phyloP scores from a whole-genome alignment of 2,113 vertebrate species.

The Larimichthys crocea region DNA sequence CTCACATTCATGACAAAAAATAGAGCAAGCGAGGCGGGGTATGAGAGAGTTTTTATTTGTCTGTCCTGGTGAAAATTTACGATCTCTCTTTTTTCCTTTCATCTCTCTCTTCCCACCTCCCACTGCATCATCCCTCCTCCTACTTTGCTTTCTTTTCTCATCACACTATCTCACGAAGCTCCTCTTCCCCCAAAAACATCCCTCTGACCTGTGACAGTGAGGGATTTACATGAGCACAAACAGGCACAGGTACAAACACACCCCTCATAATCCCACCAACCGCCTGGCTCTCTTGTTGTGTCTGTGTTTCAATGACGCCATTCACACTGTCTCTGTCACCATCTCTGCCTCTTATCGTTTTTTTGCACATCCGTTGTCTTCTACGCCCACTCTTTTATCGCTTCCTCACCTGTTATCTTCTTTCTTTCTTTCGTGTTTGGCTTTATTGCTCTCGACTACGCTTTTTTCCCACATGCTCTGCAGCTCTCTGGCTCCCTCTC shows the following conservation, averaged over 20 bases:
- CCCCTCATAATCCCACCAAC: slow-evolving; percentile 56
- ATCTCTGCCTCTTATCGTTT: slow-evolving; percentile 21
- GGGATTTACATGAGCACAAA: slow-evolving; percentile 61
- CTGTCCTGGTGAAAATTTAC: slow-evolving; percentile 84
- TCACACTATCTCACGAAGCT: slow-evolving; percentile 83
- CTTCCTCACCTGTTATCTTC: slow-evolving; percentile 56
- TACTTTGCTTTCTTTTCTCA: slow-evolving; percentile 70
- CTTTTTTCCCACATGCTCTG: slow-evolving; percentile 49
- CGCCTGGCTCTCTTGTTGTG: slow-evolving; percentile 49
- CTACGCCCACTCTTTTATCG: slow-evolving; percentile 37
- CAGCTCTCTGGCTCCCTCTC: slow-evolving; percentile 33
- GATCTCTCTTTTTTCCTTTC: slow-evolving; percentile 78
- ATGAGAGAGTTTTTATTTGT: slow-evolving; percentile 82
- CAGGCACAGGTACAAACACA: slow-evolving; percentile 74
- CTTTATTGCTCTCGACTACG: slow-evolving; percentile 42
- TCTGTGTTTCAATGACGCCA: slow-evolving; percentile 37
- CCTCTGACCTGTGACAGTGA: slow-evolving; percentile 62
- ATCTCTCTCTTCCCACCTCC: slow-evolving; percentile 73
- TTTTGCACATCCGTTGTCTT: slow-evolving; percentile 13
- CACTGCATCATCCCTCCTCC: slow-evolving; percentile 60
- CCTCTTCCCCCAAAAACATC: slow-evolving; percentile 68
- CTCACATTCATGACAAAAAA: slow-evolving; percentile 73
- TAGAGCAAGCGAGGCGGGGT: slow-evolving; percentile 65
- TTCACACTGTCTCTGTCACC: slow-evolving; percentile 21
- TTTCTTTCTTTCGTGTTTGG: slow-evolving; percentile 37